Conservation (phyloP, 2,113 vertebrate species). For the Pluvianellus socialis region DNA sequence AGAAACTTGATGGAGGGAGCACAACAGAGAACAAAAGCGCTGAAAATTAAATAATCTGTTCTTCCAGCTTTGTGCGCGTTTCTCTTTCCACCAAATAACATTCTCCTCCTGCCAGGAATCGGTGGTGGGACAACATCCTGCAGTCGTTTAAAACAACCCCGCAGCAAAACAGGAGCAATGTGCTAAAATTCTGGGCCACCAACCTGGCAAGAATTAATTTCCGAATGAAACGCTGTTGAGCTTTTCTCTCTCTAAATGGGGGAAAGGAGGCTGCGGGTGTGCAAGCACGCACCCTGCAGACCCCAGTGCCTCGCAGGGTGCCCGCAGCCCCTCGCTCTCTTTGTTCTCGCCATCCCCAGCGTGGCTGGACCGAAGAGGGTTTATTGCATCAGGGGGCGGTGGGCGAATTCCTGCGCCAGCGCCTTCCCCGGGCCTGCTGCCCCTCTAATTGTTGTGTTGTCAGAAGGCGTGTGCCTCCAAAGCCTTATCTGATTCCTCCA, state of each 20-base stretch:
- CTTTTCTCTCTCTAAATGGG: background rate
- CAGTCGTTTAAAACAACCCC: background rate
- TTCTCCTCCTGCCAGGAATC: background rate
- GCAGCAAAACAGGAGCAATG: background rate
- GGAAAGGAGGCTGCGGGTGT: background rate
- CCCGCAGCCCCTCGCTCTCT: constrained; percentile 20
- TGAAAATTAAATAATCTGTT: background rate
- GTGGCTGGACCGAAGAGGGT: background rate
- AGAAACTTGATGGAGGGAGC: background rate
- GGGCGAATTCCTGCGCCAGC: constrained; percentile 36
- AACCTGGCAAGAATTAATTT: background rate
- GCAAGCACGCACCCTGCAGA: background rate
- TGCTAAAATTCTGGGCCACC: background rate
- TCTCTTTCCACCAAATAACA: background rate
- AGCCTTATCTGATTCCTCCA: constrained; percentile 72
- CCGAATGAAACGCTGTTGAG: background rate
- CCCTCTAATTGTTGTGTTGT: constrained; percentile 82
- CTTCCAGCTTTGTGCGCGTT: background rate
- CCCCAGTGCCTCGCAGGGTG: background rate
- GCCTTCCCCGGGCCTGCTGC: constrained; percentile 69
- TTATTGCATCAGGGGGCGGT: background rate
- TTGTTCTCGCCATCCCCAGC: constrained; percentile 57
- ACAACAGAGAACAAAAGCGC: background rate
- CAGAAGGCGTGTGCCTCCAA: constrained; percentile 76
- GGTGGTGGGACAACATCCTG: background rate